Percentiles rank a stretch among this genome's conserved stretches.
phyloP scores from a whole-genome alignment of 2,888 invertebrate genomes.

The Gortyna flavago region DNA sequence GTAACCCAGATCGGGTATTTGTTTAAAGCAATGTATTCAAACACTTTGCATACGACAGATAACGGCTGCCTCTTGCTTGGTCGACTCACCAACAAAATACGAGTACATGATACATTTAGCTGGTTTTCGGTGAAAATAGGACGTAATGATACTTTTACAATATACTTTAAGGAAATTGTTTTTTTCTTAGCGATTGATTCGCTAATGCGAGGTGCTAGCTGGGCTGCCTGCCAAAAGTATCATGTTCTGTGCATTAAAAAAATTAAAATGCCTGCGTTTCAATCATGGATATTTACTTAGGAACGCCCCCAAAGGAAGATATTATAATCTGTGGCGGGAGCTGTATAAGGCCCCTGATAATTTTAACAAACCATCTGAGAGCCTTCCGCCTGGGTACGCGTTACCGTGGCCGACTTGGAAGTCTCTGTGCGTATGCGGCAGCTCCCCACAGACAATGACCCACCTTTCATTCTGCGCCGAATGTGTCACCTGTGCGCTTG shows the following conservation, averaged over 20 bases:
- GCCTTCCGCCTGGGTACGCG: too few species aligned
- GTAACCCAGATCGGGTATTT: slow-evolving; percentile 47
- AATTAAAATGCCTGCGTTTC: neutral
- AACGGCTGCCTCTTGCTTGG: slow-evolving; percentile 37
- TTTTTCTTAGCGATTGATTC: neutral
- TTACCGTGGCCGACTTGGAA: too few species aligned
- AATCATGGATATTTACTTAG: neutral
- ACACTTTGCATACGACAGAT: slow-evolving; percentile 63
- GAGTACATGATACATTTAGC: slow-evolving; percentile 19
- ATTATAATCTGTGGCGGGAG: neutral
- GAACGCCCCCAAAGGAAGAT: neutral
- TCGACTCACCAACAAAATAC: slow-evolving; percentile 25
- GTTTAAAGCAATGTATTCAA: slow-evolving; percentile 62
- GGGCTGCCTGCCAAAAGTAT: neutral
- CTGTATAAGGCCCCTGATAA: neutral
- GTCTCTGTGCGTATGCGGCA: neutral
- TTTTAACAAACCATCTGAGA: neutral
- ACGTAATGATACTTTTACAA: slow-evolving; percentile 16
- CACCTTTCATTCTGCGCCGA: neutral
- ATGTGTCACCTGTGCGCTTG: neutral
- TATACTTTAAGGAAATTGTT: neutral
- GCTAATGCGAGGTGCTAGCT: too few species aligned
- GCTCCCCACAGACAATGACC: neutral
- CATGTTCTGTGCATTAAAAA: neutral
- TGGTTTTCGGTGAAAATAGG: slow-evolving; percentile 41